phyloP scores from a whole-genome alignment of 2,888 invertebrate species.

The Cosmia trapezina region DNA sequence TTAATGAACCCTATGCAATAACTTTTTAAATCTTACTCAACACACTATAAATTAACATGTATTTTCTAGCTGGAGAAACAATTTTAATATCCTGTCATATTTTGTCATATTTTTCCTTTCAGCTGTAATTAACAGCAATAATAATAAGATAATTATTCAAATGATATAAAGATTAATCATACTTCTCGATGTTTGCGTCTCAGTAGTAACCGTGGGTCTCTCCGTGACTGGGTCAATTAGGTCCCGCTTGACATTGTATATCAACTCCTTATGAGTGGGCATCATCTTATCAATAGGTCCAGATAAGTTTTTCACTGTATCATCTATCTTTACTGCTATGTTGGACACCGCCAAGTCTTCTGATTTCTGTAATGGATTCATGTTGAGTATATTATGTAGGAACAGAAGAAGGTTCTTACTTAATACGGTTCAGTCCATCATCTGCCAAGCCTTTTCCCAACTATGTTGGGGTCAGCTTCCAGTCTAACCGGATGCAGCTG shows the following conservation, averaged over 20 bases:
- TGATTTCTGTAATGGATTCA: slow-evolving; percentile 82
- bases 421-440: neutral
- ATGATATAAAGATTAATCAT: slow-evolving; percentile 49
- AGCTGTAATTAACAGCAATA: neutral
- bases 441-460: no score
- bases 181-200: slow-evolving; percentile 86
- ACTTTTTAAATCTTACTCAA: neutral
- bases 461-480: no score
- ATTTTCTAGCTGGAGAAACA: neutral
- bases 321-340: slow-evolving; percentile 90
- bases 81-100: neutral
- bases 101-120: neutral
- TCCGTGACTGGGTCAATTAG: slow-evolving; percentile 92
- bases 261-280: slow-evolving; percentile 91
- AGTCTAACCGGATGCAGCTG: no score
- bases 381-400: neutral
- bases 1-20: neutral
- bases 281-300: slow-evolving; percentile 92
- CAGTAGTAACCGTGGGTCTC: slow-evolving; percentile 81
- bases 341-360: slow-evolving; percentile 91
- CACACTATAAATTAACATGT: neutral
- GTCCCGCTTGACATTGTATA: slow-evolving; percentile 91
- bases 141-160: neutral
- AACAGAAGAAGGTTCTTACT: neutral
- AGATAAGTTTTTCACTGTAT: slow-evolving; percentile 87